Conservation (phyloP, 2,888 invertebrate genomes). For the Diabrotica balteata region DNA sequence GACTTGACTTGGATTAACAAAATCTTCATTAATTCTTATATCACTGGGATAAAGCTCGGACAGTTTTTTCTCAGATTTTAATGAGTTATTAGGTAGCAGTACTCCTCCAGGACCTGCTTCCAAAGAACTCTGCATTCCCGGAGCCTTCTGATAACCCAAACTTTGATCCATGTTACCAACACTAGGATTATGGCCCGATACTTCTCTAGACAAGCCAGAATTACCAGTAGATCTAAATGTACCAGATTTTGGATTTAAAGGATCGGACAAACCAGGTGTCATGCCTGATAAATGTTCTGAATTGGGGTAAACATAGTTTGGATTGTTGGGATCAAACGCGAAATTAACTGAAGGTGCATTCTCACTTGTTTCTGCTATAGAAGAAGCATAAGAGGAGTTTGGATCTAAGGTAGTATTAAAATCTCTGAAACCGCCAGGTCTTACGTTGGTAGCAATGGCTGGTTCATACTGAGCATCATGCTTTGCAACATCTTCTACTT, state of each 20-base stretch:
- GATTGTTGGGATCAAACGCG: neutral
- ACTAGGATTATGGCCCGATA: neutral
- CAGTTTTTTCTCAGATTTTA: constrained; percentile 31
- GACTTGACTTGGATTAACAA: constrained; percentile 49
- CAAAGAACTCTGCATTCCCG: neutral
- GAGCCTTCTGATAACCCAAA: neutral
- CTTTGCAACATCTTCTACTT: neutral
- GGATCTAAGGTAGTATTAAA: neutral
- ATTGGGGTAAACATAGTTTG: neutral
- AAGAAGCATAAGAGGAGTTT: too few relatives aligned
- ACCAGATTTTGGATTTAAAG: neutral
- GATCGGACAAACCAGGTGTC: neutral
- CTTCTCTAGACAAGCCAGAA: neutral
- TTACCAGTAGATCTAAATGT: neutral
- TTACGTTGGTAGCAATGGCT: neutral
- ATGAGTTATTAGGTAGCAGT: constrained; percentile 7
- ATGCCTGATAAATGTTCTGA: neutral
- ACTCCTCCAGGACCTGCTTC: neutral
- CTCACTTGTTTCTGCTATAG: too few relatives aligned
- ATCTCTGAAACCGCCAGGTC: neutral
- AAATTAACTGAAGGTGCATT: neutral
- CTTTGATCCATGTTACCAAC: neutral
- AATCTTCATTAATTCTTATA: constrained; percentile 43
- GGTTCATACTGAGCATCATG: constrained; percentile 5
- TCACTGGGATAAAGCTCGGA: constrained; percentile 37